Conservation (phyloP, 2,113 vertebrate species). For the Neotoma lepida region DNA sequence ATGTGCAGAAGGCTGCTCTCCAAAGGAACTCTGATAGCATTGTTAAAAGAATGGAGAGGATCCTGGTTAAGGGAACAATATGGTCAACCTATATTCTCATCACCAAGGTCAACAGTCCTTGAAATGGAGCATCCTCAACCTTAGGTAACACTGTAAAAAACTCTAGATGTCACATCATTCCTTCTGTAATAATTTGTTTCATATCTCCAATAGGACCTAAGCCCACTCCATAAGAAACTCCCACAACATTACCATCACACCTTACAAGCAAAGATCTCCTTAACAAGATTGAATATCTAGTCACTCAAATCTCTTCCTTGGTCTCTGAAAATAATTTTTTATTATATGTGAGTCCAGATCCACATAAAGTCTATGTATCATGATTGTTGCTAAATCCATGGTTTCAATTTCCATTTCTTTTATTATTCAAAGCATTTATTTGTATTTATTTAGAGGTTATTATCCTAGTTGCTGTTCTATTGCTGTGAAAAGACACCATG, state of each 20-base stretch:
- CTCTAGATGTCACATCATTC: background rate
- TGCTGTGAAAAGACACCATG: background rate
- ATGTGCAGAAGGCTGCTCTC: background rate
- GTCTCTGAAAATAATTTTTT: constrained; percentile 28
- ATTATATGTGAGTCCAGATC: constrained; percentile 34
- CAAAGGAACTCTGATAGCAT: background rate
- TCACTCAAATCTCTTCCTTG: constrained; percentile 19
- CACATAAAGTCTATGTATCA: constrained; percentile 19
- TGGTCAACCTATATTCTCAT: background rate
- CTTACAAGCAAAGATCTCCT: constrained; percentile 22
- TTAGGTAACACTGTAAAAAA: background rate
- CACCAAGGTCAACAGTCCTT: background rate
- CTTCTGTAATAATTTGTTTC: background rate
- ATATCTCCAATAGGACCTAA: background rate
- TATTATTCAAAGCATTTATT: background rate
- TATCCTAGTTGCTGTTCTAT: background rate
- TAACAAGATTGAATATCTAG: background rate
- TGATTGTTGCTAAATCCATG: background rate
- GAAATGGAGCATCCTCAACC: background rate
- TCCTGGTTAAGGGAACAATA: background rate
- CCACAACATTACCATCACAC: background rate
- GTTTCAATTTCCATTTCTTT: background rate
- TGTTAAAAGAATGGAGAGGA: background rate
- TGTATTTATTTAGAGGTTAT: background rate
- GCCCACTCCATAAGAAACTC: background rate